A percentile compares a stretch with the other conserved stretches of the same genome.
Evolutionary conservation across 2,797 vertebrate species (phyloP).

Genomic region (Tapera naevia): DNA sequence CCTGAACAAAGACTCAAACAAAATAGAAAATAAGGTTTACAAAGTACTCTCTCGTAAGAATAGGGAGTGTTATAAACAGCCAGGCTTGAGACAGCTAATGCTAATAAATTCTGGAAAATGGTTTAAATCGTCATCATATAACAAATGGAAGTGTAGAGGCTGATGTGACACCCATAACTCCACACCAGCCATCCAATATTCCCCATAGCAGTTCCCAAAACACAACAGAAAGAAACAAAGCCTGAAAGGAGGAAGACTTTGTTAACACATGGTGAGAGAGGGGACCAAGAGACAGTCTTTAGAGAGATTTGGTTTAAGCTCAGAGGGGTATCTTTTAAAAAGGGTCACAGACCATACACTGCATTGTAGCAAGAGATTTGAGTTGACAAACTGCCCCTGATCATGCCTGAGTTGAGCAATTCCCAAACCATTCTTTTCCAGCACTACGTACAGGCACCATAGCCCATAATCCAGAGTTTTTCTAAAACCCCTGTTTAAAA

Average conservation of each 20-base stretch:
- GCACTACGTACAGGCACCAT: neutral
- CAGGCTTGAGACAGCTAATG: neutral
- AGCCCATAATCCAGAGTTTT: neutral
- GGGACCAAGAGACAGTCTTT: neutral
- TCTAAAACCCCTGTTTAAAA: neutral
- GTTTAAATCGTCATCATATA: neutral
- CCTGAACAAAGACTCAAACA: neutral
- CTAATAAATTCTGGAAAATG: neutral
- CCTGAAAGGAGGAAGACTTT: neutral
- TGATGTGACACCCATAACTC: neutral
- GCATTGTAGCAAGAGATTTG: neutral
- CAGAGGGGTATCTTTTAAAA: neutral
- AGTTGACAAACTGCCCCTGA: neutral
- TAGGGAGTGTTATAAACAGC: neutral
- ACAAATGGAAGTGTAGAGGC: neutral
- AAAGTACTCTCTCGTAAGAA: neutral
- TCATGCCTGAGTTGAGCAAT: fast-evolving
- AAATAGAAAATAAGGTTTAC: neutral
- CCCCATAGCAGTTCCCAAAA: neutral
- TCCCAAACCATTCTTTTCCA: neutral
- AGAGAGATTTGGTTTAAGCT: neutral
- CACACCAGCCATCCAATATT: neutral
- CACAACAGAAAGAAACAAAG: neutral
- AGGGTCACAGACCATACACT: neutral
- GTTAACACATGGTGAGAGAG: neutral